These are phyloP conservation scores for Pantherophis alleghaniensis DNA, from an alignment of 2,797 vertebrate species.

Conservation along the genomic window DNA sequence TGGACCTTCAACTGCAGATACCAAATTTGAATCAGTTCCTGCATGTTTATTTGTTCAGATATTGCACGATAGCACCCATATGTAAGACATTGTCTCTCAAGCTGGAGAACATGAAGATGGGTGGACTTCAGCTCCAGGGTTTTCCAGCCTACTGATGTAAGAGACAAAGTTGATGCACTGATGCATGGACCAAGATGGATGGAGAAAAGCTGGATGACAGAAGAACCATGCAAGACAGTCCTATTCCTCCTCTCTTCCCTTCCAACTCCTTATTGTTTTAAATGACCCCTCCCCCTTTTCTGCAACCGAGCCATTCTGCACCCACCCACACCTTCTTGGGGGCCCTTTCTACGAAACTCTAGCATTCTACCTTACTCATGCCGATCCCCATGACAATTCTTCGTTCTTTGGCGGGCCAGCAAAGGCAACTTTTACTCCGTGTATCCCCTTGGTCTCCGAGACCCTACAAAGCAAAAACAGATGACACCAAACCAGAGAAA, in stretches of 20 bases:
- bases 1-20: neutral
- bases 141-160: neutral
- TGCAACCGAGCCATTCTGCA: neutral
- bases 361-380: slow-evolving; percentile 84
- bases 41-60: neutral
- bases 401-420: neutral
- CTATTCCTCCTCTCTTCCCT: neutral
- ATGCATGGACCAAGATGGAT: neutral
- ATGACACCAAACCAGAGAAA: neutral
- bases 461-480: slow-evolving; percentile 42
- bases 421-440: rapidly evolving
- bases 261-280: neutral
- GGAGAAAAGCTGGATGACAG: neutral
- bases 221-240: neutral
- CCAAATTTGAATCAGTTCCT: neutral
- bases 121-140: neutral
- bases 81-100: neutral
- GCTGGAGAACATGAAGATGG: neutral
- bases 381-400: slow-evolving; percentile 81
- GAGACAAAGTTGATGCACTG: neutral
- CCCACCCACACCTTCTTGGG: neutral
- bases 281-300: neutral
- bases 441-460: rapidly evolving
- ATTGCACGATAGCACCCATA: neutral
- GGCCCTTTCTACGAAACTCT: neutral